Base-by-base conservation (phyloP, 2,113 vertebrate species). In the Holacanthus passer region DNA sequence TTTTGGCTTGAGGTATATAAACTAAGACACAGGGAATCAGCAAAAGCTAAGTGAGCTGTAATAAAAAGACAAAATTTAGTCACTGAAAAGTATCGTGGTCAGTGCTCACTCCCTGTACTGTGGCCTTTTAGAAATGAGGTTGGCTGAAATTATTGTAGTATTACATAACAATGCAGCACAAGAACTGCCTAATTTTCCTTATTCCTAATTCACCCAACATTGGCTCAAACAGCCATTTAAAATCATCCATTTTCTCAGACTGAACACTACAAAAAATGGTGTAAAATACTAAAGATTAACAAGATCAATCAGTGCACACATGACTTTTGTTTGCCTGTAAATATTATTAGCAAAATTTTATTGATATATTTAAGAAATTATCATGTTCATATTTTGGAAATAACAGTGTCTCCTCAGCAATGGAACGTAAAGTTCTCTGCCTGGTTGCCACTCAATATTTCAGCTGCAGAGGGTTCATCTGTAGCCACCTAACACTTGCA, bases 371-470 rank as follows among this genome's bases (percentile, higher is more conserved):
- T 5, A 32, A 73, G 56, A 62, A 8, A 22, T 22, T n/a, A 13
- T 59, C 0, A 3, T 58, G 48, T 20, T 55, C 13, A 55, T 71
- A 64, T 70, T 39, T 65, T 53, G 24, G 29, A 58, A 60, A 6
- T 59, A 37, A 32, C 29, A 4, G 1, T 27, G 27, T 63, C 67
- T 77, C 0, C 62, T 65, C 1, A 69, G 32, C 17, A 29, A 6
- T 52, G 66, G 1, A 65, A 37, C 14, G 63, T 16, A 27, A 24
- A 59, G n/a, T 3, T 58, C 29, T 31, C 48, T 56, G 45, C 53
- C 13, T 55, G 62, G 0, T n/a, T 65, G 29, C 24, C 41, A 62
- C 14, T 79, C 32, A 86, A 84, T 79, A 84, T 81, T 87, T 84
- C 37, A 86, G 65, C 60, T 59, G 65, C 81, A 31, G 64, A 52